Evolutionary conservation across 1,140 invertebrate species (phyloP), one percentile per base, ranked within the genome.

Genomic region (Drosophila arawakana): DNA sequence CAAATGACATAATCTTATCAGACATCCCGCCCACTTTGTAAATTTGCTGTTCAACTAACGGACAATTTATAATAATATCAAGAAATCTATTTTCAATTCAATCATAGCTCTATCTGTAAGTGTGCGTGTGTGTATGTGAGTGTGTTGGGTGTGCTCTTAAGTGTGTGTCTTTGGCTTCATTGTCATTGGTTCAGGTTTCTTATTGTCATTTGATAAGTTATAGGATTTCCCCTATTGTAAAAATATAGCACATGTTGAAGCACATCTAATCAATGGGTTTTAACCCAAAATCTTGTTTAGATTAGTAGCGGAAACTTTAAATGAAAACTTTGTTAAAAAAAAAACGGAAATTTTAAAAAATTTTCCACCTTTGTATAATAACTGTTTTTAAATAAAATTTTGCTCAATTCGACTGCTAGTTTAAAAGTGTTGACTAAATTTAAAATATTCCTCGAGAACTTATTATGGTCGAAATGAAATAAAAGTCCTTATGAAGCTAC

Each of bases 1-100:
- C 41, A 43, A 9, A 10, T 65, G 73, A 59, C 73, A 66, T 76
- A 76, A 76, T 76, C 73, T 76, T 66, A 76, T 76, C 73, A 72
- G 68, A 13, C 30, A 11, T 15, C 70, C 70, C 47, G 37, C 62
- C 55, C 55, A 66, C 62, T 66, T 50, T 50, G 8, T 39, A 10
- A 46, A 30, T 13, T 30, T 11, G 7, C 13, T n/a, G 13, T 13
- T 54, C 50, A 37, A 34, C 13, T 8, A 35, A 13, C 50, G 50
- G 50, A 11, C 50, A 52, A n/a, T 52, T 30, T 30, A 35, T 3
- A n/a, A 49, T 9, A 30, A 30, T 49, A 49, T 49, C 47, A 49
- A 49, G 25, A 49, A 52, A 57, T 39, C 54, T 57, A 41, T 47
- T 57, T 57, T 57, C 54, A 18, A 55, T 39, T 39, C 35, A 55